Percentiles rank a stretch among this genome's conserved stretches.
phyloP scores from a whole-genome alignment of 2,113 vertebrate species.

The Bungarus multicinctus region DNA sequence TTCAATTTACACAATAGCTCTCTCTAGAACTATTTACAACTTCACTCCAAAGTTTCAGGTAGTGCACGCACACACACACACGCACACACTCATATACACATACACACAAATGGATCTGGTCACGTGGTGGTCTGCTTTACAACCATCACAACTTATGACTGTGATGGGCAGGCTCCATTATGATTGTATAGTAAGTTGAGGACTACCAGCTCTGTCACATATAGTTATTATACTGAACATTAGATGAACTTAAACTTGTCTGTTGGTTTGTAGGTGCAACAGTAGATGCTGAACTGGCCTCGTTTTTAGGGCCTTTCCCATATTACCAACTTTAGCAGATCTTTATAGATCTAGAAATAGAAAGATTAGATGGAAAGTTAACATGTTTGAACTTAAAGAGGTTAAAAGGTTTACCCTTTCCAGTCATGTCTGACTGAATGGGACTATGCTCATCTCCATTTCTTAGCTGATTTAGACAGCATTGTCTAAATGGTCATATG shows the following conservation, averaged over 20 bases:
- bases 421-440: background rate
- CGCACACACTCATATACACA: background rate
- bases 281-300: background rate
- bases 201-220: background rate
- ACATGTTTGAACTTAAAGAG: background rate
- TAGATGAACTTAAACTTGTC: background rate
- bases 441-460: background rate
- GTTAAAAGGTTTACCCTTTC: no score
- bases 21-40: background rate
- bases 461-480: background rate
- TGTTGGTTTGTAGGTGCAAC: background rate
- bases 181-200: no score
- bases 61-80: background rate
- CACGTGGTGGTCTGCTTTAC: background rate
- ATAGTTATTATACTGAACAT: background rate
- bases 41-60: background rate
- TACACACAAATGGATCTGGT: background rate
- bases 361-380: background rate
- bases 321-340: background rate
- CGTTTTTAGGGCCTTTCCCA: background rate
- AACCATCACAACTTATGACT: background rate
- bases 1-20: background rate
- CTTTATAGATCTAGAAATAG: background rate
- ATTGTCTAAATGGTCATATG: background rate
- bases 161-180: background rate